A percentile compares a stretch with the other conserved stretches of the same genome.
Evolutionary conservation across 2,888 invertebrate genomes (phyloP).

Genomic region (Augiades crinisus): DNA sequence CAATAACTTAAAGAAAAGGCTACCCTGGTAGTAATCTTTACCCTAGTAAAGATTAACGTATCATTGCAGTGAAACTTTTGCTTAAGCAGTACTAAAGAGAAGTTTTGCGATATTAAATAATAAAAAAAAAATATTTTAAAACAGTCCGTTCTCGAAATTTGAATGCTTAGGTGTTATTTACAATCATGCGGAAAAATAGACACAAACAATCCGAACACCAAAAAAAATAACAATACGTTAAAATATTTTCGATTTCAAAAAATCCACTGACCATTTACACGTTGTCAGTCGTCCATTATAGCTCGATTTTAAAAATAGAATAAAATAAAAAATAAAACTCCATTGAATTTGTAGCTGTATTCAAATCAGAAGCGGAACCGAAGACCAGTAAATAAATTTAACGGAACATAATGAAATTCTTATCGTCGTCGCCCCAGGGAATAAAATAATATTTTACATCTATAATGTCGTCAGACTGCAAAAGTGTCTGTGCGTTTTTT

Average conservation of each 20-base stretch:
- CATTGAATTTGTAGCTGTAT: conserved; percentile 20
- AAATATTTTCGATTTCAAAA: background rate
- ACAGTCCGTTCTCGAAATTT: too few species aligned
- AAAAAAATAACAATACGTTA: background rate
- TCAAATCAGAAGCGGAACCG: conserved; percentile 17
- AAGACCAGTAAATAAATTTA: conserved; percentile 19
- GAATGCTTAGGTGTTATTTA: too few species aligned
- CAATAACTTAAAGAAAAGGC: too few species aligned
- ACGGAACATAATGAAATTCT: conserved; percentile 49
- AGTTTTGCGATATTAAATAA: too few species aligned
- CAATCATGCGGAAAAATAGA: too few species aligned
- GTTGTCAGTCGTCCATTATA: background rate
- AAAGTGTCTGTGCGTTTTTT: conserved; percentile 6
- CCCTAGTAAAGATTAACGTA: too few species aligned
- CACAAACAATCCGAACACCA: too few species aligned
- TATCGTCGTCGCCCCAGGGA: conserved; percentile 40
- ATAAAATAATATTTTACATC: conserved; percentile 53
- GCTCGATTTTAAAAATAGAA: conserved; percentile 1
- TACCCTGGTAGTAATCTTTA: too few species aligned
- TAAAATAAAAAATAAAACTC: conserved; percentile 4
- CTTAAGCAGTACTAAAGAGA: too few species aligned
- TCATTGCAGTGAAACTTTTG: too few species aligned
- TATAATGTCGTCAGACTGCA: conserved; percentile 10
- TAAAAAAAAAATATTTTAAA: too few species aligned
- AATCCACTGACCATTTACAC: background rate